Evolutionary conservation across 2,113 vertebrate species (phyloP).

Genomic region (Sclerurus mexicanus): DNA sequence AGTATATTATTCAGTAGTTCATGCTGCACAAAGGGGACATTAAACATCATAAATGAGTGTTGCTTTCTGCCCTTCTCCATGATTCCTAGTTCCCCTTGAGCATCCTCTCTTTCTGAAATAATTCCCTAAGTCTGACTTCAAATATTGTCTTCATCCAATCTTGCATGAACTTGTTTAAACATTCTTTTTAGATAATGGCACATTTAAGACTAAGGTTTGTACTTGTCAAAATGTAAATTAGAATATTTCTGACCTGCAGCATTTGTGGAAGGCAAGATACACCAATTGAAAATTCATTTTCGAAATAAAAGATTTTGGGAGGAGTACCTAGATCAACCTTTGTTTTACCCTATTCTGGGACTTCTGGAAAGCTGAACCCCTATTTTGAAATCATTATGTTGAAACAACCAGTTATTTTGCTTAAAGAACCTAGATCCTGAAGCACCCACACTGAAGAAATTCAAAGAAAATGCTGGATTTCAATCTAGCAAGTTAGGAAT

Average conservation of each 20-base stretch:
- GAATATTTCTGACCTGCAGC: background rate
- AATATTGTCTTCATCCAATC: background rate
- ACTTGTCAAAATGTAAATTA: background rate
- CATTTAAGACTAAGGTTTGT: background rate
- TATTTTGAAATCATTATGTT: background rate
- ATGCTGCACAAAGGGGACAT: background rate
- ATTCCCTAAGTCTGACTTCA: background rate
- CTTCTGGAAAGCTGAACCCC: background rate
- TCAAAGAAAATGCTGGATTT: background rate
- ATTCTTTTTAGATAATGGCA: background rate
- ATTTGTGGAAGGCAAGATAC: background rate
- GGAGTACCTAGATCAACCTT: background rate
- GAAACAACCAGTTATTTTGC: background rate
- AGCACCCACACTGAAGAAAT: background rate
- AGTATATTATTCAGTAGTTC: background rate
- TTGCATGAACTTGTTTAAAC: background rate
- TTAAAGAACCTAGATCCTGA: background rate
- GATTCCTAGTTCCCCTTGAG: background rate
- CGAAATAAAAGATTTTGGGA: background rate
- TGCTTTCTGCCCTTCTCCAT: background rate
- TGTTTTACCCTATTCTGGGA: background rate
- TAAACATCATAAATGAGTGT: background rate
- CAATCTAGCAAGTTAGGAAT: background rate
- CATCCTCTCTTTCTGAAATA: background rate
- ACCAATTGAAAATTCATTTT: background rate